A percentile compares a stretch with the other conserved stretches of the same genome.
Conservation (phyloP, 2,797 vertebrate species). For the Tiaroga cobitis region DNA sequence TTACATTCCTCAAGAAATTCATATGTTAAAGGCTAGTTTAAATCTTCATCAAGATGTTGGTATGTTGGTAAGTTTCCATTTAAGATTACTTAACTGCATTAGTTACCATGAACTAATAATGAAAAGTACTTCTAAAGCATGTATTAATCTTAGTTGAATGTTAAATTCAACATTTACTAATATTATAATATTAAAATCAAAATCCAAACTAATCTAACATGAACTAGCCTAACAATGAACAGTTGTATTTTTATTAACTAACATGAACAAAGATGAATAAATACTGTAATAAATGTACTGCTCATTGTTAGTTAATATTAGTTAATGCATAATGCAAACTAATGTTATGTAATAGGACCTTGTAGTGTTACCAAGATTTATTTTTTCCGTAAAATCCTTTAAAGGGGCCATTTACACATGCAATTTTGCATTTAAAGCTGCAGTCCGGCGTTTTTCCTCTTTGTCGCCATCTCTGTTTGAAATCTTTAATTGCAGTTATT, state of each 20-base stretch:
- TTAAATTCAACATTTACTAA: neutral
- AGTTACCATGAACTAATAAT: neutral
- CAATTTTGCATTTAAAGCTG: neutral
- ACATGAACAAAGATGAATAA: neutral
- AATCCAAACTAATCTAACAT: neutral
- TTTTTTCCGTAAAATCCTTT: neutral
- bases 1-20: conserved; percentile 17
- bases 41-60: neutral
- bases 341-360: neutral
- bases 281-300: neutral
- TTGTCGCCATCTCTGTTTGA: too few species aligned
- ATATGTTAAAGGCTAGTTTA: neutral
- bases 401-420: neutral
- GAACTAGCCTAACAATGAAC: neutral
- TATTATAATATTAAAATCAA: neutral
- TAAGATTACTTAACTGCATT: neutral
- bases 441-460: too few species aligned
- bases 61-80: neutral
- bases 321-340: neutral
- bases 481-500: too few species aligned
- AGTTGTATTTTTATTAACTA: neutral
- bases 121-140: neutral
- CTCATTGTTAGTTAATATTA: conserved; percentile 4
- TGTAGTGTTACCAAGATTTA: neutral
- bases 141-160: neutral